Conservation (phyloP, 2,113 vertebrate genomes). For the Phrynocephalus versicolor region DNA sequence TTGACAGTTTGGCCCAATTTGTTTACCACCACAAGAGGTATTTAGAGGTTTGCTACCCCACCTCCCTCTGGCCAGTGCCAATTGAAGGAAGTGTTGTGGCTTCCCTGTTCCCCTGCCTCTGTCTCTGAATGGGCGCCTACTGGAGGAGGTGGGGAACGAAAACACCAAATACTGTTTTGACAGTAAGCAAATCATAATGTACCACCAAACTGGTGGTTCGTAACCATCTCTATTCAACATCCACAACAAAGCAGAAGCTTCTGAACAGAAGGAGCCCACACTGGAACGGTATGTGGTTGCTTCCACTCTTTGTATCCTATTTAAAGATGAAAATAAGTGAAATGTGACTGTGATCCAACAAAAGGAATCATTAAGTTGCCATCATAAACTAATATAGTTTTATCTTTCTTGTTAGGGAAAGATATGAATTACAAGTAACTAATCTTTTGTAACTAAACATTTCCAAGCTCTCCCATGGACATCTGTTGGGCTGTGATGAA, state of each 20-base stretch:
- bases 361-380: not conserved
- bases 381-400: not conserved
- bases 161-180: too few relatives aligned
- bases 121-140: too few relatives aligned
- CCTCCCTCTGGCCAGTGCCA: too few relatives aligned
- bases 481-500: not conserved
- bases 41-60: too few relatives aligned
- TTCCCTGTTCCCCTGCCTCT: too few relatives aligned
- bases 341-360: not conserved
- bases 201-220: too few relatives aligned
- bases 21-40: too few relatives aligned
- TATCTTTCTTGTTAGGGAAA: not conserved
- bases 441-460: not conserved
- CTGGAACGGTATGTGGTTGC: not conserved
- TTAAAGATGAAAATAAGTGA: not conserved
- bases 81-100: too few relatives aligned
- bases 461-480: not conserved
- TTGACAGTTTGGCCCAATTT: too few relatives aligned
- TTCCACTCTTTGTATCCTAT: not conserved
- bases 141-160: too few relatives aligned
- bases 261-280: not conserved
- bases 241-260: not conserved
- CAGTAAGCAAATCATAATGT: too few relatives aligned
- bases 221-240: too few relatives aligned
- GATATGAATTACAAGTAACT: not conserved